Evolutionary conservation across 2,113 vertebrate genomes (phyloP), one percentile per base, ranked within the genome.

Genomic region (Suricata suricatta): DNA sequence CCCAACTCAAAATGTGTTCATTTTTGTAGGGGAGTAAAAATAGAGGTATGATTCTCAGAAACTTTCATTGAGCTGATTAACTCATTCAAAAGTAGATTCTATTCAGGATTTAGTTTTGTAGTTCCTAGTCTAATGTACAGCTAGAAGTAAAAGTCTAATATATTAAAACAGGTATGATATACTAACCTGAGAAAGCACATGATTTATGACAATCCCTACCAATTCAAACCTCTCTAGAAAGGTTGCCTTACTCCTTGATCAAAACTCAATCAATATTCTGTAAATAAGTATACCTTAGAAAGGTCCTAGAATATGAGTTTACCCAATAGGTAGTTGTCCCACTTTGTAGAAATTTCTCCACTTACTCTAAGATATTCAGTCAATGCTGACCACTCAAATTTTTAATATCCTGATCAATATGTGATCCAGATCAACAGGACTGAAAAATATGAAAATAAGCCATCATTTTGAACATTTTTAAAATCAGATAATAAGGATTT

Each of bases 401-500:
- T 84, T 93, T 11, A 91, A 44, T 54, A 72, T 93, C 66, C 64
- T 92, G 54, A 95, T 71, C 69, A 97, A 77, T 94, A 60, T 33
- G 33, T 54, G 31, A 81, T 81, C 19, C 35, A 87, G 21, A 92
- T 96, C 74, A 76, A 88, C 0, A 97, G 52, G 31, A 79, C 41
- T 92, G 88, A 93, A 93, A 96, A 86, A 63, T 96, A 41, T 77
- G 68, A 96, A 93, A 93, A 95, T 76, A 96, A 83, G 19, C 44
- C 33, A 92, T 25, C 33, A 41, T 92, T 95, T 33, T 66, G 10
- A 94, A 92, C 29, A 60, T 77, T 97, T 90, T 71, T 2, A 83
- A 94, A 94, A 95, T 89, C 19, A 94, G 7, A 66, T 93, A 97
- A 85, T 52, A 97, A 10, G 50, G 38, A 74, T 66, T 52, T 92